Percentiles rank a stretch among this genome's conserved stretches.
phyloP scores from a whole-genome alignment of 2,888 invertebrate genomes.

The Philereme transversata region DNA sequence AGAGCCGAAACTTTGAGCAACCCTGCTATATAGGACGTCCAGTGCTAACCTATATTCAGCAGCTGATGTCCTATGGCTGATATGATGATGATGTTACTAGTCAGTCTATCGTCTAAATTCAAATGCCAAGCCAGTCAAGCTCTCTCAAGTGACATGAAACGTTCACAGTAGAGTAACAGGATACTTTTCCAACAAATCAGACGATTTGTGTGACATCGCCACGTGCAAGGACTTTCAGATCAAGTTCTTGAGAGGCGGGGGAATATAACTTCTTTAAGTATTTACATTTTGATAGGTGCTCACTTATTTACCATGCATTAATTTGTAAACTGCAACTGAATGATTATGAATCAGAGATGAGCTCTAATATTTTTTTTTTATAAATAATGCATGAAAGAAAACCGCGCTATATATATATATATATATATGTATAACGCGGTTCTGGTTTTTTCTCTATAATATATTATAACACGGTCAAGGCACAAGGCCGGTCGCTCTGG shows the following conservation, averaged over 20 bases:
- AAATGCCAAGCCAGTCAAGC: slow-evolving; percentile 14
- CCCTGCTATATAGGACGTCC: too few relatives aligned
- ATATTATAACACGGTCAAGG: too few relatives aligned
- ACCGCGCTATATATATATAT: background rate
- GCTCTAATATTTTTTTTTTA: too few relatives aligned
- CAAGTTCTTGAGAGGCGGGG: slow-evolving; percentile 26
- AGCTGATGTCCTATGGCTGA: too few relatives aligned
- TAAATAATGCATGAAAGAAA: background rate
- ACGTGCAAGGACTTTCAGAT: slow-evolving; percentile 44
- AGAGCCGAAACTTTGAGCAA: too few relatives aligned
- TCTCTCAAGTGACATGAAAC: slow-evolving; percentile 27
- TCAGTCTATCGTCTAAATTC: slow-evolving; percentile 15
- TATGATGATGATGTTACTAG: background rate
- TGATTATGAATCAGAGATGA: too few relatives aligned
- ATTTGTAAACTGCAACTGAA: background rate
- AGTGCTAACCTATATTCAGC: background rate
- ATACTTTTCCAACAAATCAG: slow-evolving; percentile 62
- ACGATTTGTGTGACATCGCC: slow-evolving; percentile 57
- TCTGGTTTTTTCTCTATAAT: too few relatives aligned
- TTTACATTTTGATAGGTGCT: background rate
- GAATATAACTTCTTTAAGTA: slow-evolving; percentile 16
- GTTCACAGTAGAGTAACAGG: slow-evolving; percentile 50
- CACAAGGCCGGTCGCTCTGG: too few relatives aligned
- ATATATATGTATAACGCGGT: too few relatives aligned
- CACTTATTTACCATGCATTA: background rate